Conservation (phyloP, 2,888 invertebrate genomes). For the Disparrhopalites patrizii region DNA sequence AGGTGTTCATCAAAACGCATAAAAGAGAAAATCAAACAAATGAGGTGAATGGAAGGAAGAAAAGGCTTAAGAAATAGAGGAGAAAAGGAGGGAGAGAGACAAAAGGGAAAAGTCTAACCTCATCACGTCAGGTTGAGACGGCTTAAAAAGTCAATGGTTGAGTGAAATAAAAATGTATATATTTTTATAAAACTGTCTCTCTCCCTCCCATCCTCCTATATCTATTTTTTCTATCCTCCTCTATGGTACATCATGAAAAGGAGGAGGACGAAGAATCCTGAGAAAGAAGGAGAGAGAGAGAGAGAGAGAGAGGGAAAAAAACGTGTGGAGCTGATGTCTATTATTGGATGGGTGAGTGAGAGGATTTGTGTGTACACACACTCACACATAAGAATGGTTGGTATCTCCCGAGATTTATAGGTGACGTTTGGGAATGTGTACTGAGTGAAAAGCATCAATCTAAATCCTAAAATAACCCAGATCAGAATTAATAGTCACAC, state of each 20-base stretch:
- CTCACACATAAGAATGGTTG: slow-evolving; percentile 31
- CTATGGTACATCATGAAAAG: slow-evolving; percentile 2
- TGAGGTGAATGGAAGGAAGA: slow-evolving; percentile 19
- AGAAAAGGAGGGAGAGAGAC: neutral
- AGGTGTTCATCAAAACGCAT: too few species aligned
- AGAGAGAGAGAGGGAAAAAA: neutral
- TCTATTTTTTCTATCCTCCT: neutral
- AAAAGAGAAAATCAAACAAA: too few species aligned
- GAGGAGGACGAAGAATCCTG: too few species aligned
- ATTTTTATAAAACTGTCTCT: too few species aligned
- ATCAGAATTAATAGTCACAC: slow-evolving; percentile 34
- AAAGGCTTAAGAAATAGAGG: neutral
- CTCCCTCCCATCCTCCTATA: neutral
- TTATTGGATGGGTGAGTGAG: neutral
- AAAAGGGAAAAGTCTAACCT: neutral
- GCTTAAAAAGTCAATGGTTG: slow-evolving; percentile 27
- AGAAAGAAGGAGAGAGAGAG: slow-evolving; percentile 4
- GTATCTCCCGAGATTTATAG: slow-evolving; percentile 45
- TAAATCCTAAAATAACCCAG: slow-evolving; percentile 26
- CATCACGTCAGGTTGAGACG: slow-evolving; percentile 24
- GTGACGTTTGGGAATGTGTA: slow-evolving; percentile 35
- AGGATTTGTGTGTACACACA: slow-evolving; percentile 13
- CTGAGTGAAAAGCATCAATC: slow-evolving; percentile 32
- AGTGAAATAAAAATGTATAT: slow-evolving; percentile 29
- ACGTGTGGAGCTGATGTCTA: too few species aligned